Evolutionary conservation across 2,113 vertebrate species (phyloP).

Genomic region (Oncorhynchus gorbuscha): DNA sequence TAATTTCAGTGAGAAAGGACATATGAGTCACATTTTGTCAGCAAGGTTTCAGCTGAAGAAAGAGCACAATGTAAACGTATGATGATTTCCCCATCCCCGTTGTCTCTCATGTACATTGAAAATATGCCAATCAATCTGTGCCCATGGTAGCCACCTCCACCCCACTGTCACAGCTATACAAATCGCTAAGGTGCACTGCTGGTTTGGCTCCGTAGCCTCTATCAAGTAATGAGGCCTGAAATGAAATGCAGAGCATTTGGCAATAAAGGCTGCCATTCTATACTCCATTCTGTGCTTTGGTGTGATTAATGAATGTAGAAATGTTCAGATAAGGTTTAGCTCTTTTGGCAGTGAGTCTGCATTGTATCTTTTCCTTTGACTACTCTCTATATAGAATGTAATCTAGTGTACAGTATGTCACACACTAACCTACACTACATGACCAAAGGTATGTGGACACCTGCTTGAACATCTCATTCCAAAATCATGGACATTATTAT

Average conservation of each 20-base stretch:
- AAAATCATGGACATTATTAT: too few species aligned
- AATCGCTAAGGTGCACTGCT: constrained; percentile 37
- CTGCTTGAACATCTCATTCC: too few species aligned
- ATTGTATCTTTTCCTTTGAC: not conserved
- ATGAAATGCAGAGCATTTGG: constrained; percentile 51
- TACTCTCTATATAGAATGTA: too few species aligned
- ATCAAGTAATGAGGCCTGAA: constrained; percentile 51
- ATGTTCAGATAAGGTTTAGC: not conserved
- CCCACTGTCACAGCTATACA: constrained; percentile 10
- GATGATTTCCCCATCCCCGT: not conserved
- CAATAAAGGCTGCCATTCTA: constrained; percentile 32
- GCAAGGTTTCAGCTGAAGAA: not conserved
- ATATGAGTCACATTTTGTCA: not conserved
- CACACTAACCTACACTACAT: too few species aligned
- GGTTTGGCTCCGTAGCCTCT: constrained; percentile 26
- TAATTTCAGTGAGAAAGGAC: not conserved
- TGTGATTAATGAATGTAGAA: constrained; percentile 25
- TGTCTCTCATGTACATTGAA: not conserved
- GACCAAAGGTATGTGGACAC: too few species aligned
- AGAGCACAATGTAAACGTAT: not conserved
- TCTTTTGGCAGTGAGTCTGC: not conserved
- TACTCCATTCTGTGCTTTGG: constrained; percentile 16
- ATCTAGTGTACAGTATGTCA: too few species aligned
- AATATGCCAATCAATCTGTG: constrained; percentile 23
- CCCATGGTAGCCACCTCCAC: not conserved